These are phyloP conservation scores for Mesopsocus fuscifrons DNA, from an alignment of 2,888 invertebrate species.

Conservation along the genomic window DNA sequence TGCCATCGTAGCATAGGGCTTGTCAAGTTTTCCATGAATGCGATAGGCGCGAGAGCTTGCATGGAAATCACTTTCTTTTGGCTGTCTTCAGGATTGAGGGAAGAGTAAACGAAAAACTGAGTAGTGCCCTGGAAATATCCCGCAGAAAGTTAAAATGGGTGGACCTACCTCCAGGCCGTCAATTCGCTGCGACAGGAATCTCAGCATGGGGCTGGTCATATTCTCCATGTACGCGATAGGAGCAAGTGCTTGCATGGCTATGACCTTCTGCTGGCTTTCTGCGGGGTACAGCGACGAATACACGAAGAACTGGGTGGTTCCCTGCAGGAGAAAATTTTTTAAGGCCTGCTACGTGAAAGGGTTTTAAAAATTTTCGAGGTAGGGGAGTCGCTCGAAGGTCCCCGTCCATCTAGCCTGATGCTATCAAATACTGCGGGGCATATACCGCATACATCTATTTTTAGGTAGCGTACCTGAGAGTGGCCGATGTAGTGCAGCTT, in stretches of 20 bases:
- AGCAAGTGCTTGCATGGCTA: conserved; percentile 12
- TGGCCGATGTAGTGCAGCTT: conserved; percentile 33
- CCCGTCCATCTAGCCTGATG: too few relatives aligned
- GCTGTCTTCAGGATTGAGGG: conserved; percentile 10
- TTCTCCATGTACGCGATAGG: conserved; percentile 17
- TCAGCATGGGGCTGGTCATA: conserved; percentile 16
- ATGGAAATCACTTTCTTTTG: conserved; percentile 2
- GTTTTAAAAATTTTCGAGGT: too few relatives aligned
- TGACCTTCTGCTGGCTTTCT: conserved; percentile 11
- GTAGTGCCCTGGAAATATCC: conserved; percentile 33
- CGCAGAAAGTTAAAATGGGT: not conserved
- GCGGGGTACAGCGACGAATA: not conserved
- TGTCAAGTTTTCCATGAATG: conserved; percentile 15
- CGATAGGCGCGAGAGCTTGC: conserved; percentile 16
- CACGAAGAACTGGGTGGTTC: not conserved
- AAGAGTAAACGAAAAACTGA: not conserved
- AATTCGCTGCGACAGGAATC: conserved; percentile 16
- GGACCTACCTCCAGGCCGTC: not conserved
- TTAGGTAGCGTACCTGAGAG: conserved; percentile 47
- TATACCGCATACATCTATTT: too few relatives aligned
- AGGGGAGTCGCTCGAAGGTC: too few relatives aligned
- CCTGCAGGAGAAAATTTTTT: too few relatives aligned
- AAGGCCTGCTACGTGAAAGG: too few relatives aligned
- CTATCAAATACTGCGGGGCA: too few relatives aligned
- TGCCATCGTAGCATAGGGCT: conserved; percentile 18